Base-by-base conservation (phyloP, 2,888 invertebrate species). In the Epistrophe eligans region DNA sequence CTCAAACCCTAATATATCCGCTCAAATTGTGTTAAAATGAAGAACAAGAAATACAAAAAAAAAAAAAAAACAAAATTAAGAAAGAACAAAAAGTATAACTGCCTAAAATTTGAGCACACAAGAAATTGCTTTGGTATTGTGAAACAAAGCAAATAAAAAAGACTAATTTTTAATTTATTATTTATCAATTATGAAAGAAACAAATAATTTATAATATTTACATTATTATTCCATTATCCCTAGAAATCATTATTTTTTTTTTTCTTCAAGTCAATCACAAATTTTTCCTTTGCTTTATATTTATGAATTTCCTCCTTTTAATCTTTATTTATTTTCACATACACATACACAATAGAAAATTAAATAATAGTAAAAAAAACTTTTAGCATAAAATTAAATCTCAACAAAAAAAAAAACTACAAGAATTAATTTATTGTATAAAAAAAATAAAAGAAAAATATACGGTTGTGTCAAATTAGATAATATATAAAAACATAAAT, bases 391-490 rank as follows among this genome's bases (percentile, higher is more conserved):
- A 72, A 19, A 60, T 28, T 66, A 84, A 70, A 66, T 66, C 76
- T 79, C 64, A 79, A 77, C 58, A 17, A 66, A 17, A 48, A 48
- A 17, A 48, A 40, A 57, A 52, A 71, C 72, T 66, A 77, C 74
- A 76, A 79, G 45, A 64, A 83, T 72, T 79, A 83, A 87, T 66
- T 87, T 79, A 79, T 79, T 70, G 82, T 60, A 58, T 64, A 87
- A 83, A 58, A 60, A 70, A 80, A 50, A 52, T 70, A 77, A 77
- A 38, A 50, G 64, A 85, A 87, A 87, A 87, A 83, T 87, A 87
- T 82, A 79, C 87, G 87, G 87, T 87, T 87, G 87, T 87, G 87
- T 87, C 87, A 87, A 87, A 87, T 87, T 87, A 87, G 87, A 82
- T 87, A 87, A 87, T 87, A 87, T 82, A 87, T 82, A 66, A 66